Evolutionary conservation across 2,797 vertebrate species (phyloP).

Genomic region (Pogonophryne albipinna): DNA sequence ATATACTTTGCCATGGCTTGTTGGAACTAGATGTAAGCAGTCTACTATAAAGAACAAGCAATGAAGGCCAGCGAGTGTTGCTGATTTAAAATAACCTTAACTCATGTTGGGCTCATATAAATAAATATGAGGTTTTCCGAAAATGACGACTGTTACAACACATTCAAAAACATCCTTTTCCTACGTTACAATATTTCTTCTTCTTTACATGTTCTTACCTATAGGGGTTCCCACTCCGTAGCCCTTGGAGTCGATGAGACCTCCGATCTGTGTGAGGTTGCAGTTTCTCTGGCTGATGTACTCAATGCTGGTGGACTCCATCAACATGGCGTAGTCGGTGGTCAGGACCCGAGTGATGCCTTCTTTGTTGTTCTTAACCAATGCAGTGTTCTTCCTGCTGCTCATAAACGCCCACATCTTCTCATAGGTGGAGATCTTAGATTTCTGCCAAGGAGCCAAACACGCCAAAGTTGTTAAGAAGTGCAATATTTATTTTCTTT

Average conservation of each 20-base stretch:
- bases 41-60: neutral
- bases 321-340: slow-evolving; percentile 95
- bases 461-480: slow-evolving; percentile 1
- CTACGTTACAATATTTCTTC: neutral
- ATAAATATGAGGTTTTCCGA: neutral
- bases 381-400: slow-evolving; percentile 93
- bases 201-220: slow-evolving; percentile 84
- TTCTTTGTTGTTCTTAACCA: slow-evolving; percentile 94
- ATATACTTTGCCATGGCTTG: neutral
- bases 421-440: slow-evolving; percentile 98
- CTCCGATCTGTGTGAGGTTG: slow-evolving; percentile 98
- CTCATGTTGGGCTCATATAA: neutral
- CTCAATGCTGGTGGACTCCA: slow-evolving; percentile 99
- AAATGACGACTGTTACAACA: neutral
- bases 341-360: slow-evolving; percentile 96
- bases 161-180: neutral
- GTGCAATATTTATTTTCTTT: neutral
- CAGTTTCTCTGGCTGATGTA: slow-evolving; percentile 98
- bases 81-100: neutral
- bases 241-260: slow-evolving; percentile 97
- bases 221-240: slow-evolving; percentile 98
- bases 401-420: slow-evolving; percentile 99
- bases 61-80: neutral
- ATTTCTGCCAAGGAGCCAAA: slow-evolving; percentile 87
- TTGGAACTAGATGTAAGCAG: neutral